Percentiles rank a stretch among this genome's conserved stretches.
Evolutionary conservation across 2,888 invertebrate species (phyloP).

Genomic region (Diarsia rubi): DNA sequence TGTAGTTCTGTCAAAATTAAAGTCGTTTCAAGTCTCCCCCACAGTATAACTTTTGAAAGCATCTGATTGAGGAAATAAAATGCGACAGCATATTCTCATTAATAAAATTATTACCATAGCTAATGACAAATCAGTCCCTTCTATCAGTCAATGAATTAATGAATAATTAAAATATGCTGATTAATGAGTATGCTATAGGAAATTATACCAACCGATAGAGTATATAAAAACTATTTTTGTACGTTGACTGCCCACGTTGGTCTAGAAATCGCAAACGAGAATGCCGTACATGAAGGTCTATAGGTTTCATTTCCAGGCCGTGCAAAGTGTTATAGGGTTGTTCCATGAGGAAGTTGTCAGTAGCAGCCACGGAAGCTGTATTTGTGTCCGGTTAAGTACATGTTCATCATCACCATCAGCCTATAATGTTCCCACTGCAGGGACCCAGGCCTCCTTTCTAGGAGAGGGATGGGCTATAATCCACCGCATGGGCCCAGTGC

Average conservation of each 20-base stretch:
- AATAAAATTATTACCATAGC: constrained; percentile 20
- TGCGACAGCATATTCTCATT: background rate
- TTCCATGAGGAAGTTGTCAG: too few relatives aligned
- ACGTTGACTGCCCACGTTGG: background rate
- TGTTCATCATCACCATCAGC: too few relatives aligned
- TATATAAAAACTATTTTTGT: background rate
- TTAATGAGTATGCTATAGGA: constrained; percentile 1
- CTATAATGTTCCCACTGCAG: too few relatives aligned
- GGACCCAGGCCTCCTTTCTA: too few relatives aligned
- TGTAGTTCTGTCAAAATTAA: background rate
- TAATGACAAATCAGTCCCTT: background rate
- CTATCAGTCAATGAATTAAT: constrained; percentile 28
- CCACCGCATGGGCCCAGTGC: too few relatives aligned
- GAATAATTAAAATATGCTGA: constrained; percentile 14
- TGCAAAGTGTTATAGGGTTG: too few relatives aligned
- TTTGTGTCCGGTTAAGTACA: too few relatives aligned
- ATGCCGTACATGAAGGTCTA: too few relatives aligned
- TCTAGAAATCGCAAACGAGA: too few relatives aligned
- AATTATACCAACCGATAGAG: constrained; percentile 1
- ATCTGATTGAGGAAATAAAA: background rate
- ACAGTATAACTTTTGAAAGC: background rate
- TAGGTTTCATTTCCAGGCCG: too few relatives aligned
- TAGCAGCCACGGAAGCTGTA: too few relatives aligned
- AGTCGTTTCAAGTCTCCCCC: background rate
- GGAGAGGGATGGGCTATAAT: too few relatives aligned